phyloP scores from a whole-genome alignment of 92 coral and sea anemone genomes.

The Epizoanthus ramosus region DNA sequence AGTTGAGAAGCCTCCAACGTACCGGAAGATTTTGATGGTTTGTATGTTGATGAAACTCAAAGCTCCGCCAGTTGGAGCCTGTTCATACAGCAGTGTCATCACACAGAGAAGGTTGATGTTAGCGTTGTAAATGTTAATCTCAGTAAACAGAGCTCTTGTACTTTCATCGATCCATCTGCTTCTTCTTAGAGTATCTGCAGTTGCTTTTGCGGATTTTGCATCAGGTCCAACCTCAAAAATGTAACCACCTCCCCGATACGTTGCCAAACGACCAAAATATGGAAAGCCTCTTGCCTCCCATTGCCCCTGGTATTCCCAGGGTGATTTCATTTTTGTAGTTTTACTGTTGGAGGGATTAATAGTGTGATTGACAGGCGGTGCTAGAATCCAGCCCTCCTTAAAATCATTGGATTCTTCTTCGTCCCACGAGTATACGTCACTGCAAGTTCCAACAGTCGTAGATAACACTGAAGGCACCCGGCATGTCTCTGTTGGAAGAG shows the following conservation, averaged over 20 bases:
- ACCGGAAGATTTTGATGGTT: conserved; percentile 80
- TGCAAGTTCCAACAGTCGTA: conserved; percentile 65
- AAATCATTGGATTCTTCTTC: conserved; percentile 73
- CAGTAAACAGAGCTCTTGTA: conserved; percentile 85
- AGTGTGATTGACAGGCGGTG: conserved; percentile 38
- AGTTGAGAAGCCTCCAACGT: conserved; percentile 72
- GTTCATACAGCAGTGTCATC: conserved; percentile 73
- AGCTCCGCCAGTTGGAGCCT: conserved; percentile 79
- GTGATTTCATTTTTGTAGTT: conserved; percentile 1
- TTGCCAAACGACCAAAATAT: conserved; percentile 82
- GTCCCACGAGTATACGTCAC: conserved; percentile 82
- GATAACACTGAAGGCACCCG: conserved; percentile 56
- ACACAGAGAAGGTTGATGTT: conserved; percentile 85
- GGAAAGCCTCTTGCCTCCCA: conserved; percentile 84
- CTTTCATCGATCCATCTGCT: conserved; percentile 79
- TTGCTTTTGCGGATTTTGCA: conserved; percentile 46
- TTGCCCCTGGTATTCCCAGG: conserved; percentile 51
- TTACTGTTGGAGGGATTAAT: not conserved
- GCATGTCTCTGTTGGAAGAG: conserved; percentile 69
- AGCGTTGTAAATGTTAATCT: conserved; percentile 80
- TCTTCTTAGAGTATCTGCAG: conserved; percentile 39
- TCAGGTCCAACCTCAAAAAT: conserved; percentile 75
- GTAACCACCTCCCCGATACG: conserved; percentile 89
- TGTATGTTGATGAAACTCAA: conserved; percentile 69
- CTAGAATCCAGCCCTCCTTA: conserved; percentile 57